Evolutionary conservation across 1,140 invertebrate species (phyloP).

Genomic region (Saccostrea cuccullata): DNA sequence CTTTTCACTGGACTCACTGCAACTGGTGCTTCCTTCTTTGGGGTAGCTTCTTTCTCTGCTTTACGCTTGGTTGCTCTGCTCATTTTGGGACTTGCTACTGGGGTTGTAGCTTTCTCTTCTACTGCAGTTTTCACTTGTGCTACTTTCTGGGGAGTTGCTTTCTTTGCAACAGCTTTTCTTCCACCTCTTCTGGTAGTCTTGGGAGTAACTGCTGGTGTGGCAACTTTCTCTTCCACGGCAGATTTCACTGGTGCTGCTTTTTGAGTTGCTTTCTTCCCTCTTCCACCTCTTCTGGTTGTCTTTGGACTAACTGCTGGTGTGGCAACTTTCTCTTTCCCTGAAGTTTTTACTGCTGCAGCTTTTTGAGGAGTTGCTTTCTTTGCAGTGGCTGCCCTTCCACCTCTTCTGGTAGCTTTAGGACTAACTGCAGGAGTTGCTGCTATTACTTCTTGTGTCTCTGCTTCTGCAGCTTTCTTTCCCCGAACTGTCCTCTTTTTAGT

Average conservation of each 20-base stretch:
- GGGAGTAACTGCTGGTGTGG: too few relatives aligned
- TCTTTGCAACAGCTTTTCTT: background rate
- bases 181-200: background rate
- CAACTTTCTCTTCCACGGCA: too few relatives aligned
- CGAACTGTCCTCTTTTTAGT: background rate
- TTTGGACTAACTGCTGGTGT: too few relatives aligned
- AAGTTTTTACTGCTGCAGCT: too few relatives aligned
- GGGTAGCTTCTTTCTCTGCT: background rate
- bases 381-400: too few relatives aligned
- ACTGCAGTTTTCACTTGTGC: background rate
- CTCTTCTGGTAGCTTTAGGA: background rate
- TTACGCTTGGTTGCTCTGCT: background rate
- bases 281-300: too few relatives aligned
- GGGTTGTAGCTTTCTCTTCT: background rate
- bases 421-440: background rate
- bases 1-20: background rate
- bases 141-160: background rate
- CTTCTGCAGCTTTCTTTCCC: background rate
- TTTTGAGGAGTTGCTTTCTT: too few relatives aligned
- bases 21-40: background rate
- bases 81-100: slow-evolving; percentile 3
- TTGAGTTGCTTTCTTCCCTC: too few relatives aligned
- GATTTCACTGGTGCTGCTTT: too few relatives aligned
- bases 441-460: background rate
- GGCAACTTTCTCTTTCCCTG: too few relatives aligned